Evolutionary conservation across 1,140 invertebrate species (phyloP).

Genomic region (Paraescarpia echinospica): DNA sequence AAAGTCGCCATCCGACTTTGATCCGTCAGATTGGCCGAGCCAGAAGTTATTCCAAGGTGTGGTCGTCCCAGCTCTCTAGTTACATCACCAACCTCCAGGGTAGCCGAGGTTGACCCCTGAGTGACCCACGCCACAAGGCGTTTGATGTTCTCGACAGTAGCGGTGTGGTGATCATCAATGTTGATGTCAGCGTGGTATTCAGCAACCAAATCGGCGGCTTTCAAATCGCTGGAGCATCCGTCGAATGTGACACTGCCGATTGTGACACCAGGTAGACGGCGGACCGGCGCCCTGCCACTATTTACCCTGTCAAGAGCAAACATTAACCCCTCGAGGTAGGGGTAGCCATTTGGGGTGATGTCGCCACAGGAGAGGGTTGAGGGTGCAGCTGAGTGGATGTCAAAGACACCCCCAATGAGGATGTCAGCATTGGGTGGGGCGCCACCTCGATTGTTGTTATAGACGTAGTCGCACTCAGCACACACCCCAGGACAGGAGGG

Average conservation of each 20-base stretch:
- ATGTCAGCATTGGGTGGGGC: slow-evolving; percentile 43
- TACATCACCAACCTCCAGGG: slow-evolving; percentile 36
- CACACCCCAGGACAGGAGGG: slow-evolving; percentile 40
- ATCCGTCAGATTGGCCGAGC: neutral
- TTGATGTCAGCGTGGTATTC: slow-evolving; percentile 37
- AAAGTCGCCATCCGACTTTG: neutral
- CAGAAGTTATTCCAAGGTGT: neutral
- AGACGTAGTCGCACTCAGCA: slow-evolving; percentile 45
- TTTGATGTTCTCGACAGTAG: slow-evolving; percentile 21
- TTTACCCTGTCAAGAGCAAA: slow-evolving; percentile 50
- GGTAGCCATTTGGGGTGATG: slow-evolving; percentile 42
- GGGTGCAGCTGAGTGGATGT: slow-evolving; percentile 43
- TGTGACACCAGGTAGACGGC: slow-evolving; percentile 36
- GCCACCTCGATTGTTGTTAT: slow-evolving; percentile 39
- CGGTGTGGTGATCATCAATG: neutral
- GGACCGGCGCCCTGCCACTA: slow-evolving; percentile 39
- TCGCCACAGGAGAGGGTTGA: slow-evolving; percentile 42
- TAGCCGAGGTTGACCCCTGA: slow-evolving; percentile 35
- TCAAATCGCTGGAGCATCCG: slow-evolving; percentile 41
- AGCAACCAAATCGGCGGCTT: slow-evolving; percentile 39
- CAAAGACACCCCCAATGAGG: slow-evolving; percentile 48
- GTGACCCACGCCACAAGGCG: slow-evolving; percentile 45
- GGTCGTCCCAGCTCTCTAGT: slow-evolving; percentile 5
- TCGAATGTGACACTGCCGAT: slow-evolving; percentile 45
- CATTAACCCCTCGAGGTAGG: slow-evolving; percentile 41